Percentiles rank a stretch among this genome's conserved stretches.
These are phyloP conservation scores for Brachypterus glaber DNA, from an alignment of 2,888 invertebrate genomes.

Conservation along the genomic window DNA sequence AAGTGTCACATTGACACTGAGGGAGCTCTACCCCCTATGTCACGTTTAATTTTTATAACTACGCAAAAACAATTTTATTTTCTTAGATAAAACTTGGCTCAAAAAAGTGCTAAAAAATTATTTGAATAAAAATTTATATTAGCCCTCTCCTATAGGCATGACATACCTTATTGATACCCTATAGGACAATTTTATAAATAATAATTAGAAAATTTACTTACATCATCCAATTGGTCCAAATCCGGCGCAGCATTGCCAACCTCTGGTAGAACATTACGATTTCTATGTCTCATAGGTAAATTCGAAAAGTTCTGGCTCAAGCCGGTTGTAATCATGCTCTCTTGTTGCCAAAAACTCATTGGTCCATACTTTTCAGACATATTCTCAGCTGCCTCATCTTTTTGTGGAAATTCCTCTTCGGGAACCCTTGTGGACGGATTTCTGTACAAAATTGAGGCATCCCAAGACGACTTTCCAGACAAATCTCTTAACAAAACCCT, in stretches of 20 bases:
- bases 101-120: too few relatives aligned
- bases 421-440: constrained; percentile 43
- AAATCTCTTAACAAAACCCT: constrained; percentile 81
- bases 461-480: constrained; percentile 94
- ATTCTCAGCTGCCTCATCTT: neutral
- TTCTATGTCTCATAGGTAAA: constrained; percentile 60
- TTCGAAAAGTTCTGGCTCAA: constrained; percentile 46
- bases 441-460: constrained; percentile 82
- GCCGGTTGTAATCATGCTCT: constrained; percentile 32
- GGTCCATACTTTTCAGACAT: constrained; percentile 21
- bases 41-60: too few relatives aligned
- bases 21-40: too few relatives aligned
- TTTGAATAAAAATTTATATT: too few relatives aligned
- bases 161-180: too few relatives aligned
- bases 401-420: neutral
- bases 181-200: too few relatives aligned
- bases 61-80: too few relatives aligned
- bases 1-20: too few relatives aligned
- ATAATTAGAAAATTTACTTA: constrained; percentile 40
- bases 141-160: too few relatives aligned
- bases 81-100: too few relatives aligned
- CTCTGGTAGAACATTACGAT: constrained; percentile 68
- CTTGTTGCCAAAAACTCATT: constrained; percentile 30
- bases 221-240: constrained; percentile 88
- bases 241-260: constrained; percentile 74